Percentiles rank a stretch among this genome's conserved stretches.
Conservation (phyloP, 2,888 invertebrate species). For the Thera obeliscata region DNA sequence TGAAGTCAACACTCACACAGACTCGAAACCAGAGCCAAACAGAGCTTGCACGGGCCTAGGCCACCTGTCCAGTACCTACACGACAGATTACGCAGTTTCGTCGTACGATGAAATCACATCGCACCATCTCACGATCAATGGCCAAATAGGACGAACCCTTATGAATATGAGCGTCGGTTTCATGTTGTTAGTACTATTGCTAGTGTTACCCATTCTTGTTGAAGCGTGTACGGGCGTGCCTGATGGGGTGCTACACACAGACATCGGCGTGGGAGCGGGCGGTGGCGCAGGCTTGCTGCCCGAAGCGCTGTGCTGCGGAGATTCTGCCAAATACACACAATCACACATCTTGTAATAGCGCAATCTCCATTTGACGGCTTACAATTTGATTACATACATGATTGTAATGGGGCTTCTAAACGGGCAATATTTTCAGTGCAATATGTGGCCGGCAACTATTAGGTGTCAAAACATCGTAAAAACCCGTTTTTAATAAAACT, state of each 20-base stretch:
- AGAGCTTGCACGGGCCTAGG: too few species aligned
- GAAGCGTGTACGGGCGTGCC: slow-evolving; percentile 2
- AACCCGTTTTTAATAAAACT: too few species aligned
- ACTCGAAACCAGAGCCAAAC: too few species aligned
- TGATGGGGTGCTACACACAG: slow-evolving; percentile 5
- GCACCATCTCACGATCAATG: too few species aligned
- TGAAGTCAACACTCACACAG: too few species aligned
- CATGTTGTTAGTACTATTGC: neutral
- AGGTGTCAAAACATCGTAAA: neutral
- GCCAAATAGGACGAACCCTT: too few species aligned
- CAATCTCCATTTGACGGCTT: neutral
- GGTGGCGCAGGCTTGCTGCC: slow-evolving; percentile 2
- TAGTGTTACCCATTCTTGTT: slow-evolving; percentile 10
- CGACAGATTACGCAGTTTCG: too few species aligned
- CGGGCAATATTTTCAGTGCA: too few species aligned
- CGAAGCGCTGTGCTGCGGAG: slow-evolving; percentile 1
- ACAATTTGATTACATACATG: neutral
- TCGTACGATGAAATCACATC: too few species aligned
- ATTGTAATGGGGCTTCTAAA: too few species aligned
- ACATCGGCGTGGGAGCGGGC: slow-evolving; percentile 7
- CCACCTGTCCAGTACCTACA: too few species aligned
- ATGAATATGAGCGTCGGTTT: neutral
- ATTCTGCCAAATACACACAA: slow-evolving; percentile 1
- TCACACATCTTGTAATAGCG: neutral
- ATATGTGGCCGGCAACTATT: neutral